Base-by-base conservation (phyloP, 2,113 vertebrate species). In the Vulpes lagopus region DNA sequence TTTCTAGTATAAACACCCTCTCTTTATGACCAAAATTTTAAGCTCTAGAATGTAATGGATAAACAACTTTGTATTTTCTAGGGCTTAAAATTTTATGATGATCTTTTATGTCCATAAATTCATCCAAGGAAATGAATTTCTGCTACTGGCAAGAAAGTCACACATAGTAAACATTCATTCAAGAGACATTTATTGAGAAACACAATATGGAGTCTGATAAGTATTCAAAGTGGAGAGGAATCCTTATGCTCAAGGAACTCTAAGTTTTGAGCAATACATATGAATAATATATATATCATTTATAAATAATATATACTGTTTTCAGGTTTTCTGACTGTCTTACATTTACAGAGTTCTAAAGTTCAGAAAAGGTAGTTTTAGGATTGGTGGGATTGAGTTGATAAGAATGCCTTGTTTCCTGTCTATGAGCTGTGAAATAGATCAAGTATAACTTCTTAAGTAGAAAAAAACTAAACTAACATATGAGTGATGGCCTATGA, bases 31-130 rank as follows among this genome's bases (percentile, higher is more conserved):
- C 78, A 67, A 76, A 86, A 55, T 82, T 82, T 81, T 82, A 89
- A 89, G 71, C 30, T 64, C 27, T 51, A 30, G 20, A 90, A 78
- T 9, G 49, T 78, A 78, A 89, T 7, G 17, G 30, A 53, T 78
- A 64, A 90, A 78, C 88, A 57, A 64, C 7, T 69, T 95, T 59
- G 57, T 91, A 27, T 49, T 30, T 82, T 83, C 17, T 59, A 53
- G 14, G 78, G 32, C 12, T 73, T 79, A 92, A 96, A 88, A 43
- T 59, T 91, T 92, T 69, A 11, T 86, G n/a, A 8, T 91, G 11
- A 87, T 91, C 43, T 87, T 96, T 97, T 88, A 92, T 71, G 10
- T 90, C 30, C 55, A 91, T 60, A 96, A 8, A 60, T 87, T 90
- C 91, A 74, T 93, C 60, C 81, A 51, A 60, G 9, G n/a, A 80